phyloP scores from a whole-genome alignment of 1,140 invertebrate species.

The Zaprionus nigranus region DNA sequence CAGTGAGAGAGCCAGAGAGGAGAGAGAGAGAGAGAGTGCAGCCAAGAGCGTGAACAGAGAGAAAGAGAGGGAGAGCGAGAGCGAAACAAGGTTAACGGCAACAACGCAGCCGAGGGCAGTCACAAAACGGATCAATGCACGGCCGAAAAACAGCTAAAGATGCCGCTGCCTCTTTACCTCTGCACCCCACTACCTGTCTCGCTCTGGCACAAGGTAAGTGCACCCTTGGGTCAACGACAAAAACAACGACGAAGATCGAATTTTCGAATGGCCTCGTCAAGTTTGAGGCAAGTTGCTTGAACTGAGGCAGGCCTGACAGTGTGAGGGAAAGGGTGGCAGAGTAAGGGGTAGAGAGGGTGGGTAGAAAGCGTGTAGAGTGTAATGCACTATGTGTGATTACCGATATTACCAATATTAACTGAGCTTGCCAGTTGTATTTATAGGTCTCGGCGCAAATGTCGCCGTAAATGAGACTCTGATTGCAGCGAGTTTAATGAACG shows the following conservation, averaged over 20 bases:
- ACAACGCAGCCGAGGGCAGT: constrained; percentile 56
- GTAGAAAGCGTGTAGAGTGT: constrained; percentile 44
- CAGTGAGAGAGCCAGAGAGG: constrained; percentile 4
- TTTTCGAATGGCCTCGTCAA: constrained; percentile 42
- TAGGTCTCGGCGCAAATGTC: constrained; percentile 66
- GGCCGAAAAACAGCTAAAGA: constrained; percentile 10
- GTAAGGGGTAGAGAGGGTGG: constrained; percentile 9
- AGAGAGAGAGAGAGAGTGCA: constrained; percentile 1
- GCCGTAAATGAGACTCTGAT: constrained; percentile 50
- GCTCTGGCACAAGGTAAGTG: constrained; percentile 67
- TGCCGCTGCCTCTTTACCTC: constrained; percentile 11
- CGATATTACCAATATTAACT: background rate
- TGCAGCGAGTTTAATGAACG: constrained; percentile 50
- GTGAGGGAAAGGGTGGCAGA: background rate
- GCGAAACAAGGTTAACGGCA: constrained; percentile 58
- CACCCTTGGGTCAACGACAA: constrained; percentile 79
- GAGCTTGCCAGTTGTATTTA: constrained; percentile 44
- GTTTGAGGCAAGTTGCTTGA: constrained; percentile 64
- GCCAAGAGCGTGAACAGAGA: background rate
- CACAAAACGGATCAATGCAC: constrained; percentile 62
- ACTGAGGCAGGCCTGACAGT: constrained; percentile 36
- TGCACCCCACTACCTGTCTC: background rate
- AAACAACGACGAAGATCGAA: constrained; percentile 12
- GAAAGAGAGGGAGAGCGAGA: constrained; percentile 16
- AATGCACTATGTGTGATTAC: constrained; percentile 64